Evolutionary conservation across 2,113 vertebrate genomes (phyloP).

Genomic region (Prietella phreatophila): DNA sequence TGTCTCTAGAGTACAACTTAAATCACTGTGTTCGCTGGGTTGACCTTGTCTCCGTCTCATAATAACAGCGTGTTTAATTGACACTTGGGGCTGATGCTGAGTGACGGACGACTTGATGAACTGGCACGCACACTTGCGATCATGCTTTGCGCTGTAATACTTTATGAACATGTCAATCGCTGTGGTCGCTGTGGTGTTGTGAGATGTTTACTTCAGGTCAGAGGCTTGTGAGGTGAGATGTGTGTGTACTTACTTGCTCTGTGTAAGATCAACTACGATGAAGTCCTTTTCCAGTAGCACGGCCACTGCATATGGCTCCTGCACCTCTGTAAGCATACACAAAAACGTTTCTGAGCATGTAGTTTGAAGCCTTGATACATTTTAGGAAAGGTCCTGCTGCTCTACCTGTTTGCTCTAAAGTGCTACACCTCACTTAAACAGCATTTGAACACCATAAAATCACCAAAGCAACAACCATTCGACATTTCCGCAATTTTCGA

Average conservation of each 20-base stretch:
- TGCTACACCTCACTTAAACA: not conserved
- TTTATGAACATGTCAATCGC: constrained; percentile 32
- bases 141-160: not conserved
- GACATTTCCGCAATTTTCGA: too few relatives aligned
- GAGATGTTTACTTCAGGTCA: constrained; percentile 21
- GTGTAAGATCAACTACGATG: constrained; percentile 52
- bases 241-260: constrained; percentile 50
- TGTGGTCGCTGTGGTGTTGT: too few relatives aligned
- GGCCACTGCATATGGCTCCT: constrained; percentile 52
- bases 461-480: not conserved
- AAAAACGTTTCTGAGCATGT: constrained; percentile 6
- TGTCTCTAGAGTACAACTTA: constrained; percentile 9
- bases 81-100: constrained; percentile 25
- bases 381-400: not conserved
- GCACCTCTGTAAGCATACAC: constrained; percentile 48
- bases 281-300: constrained; percentile 55
- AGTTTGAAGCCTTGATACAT: not conserved
- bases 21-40: not conserved
- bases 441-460: not conserved
- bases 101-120: constrained; percentile 7
- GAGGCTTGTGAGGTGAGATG: not conserved
- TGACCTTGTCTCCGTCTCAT: constrained; percentile 23
- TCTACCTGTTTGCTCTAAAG: not conserved
- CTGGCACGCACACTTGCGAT: not conserved
- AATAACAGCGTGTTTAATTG: constrained; percentile 20